Base-by-base conservation (phyloP, 2,888 invertebrate species). In the Caenorhabditis sp. region DNA sequence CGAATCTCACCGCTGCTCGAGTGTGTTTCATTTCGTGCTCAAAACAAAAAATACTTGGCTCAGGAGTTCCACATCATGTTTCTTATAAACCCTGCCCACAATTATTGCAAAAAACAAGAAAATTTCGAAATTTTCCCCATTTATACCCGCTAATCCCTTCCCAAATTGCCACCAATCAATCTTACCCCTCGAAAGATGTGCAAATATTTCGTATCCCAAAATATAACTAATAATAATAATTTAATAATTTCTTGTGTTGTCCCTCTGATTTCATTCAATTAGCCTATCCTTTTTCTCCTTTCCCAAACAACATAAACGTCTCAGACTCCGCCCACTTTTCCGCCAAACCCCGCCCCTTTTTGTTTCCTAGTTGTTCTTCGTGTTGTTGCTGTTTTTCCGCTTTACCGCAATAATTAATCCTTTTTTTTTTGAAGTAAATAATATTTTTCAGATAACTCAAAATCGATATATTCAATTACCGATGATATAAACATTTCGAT, bases 341-440 rank as follows among this genome's bases (percentile, higher is more conserved):
- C 54, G 54, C 54, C 8, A 54, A 54, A 26, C 54, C 19, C 54
- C 54, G 54, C 54, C 54, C 54, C n/a, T 54, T 54, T 43, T 17
- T 43, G 51, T 43, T 43, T 17, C 51, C 6, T 51, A n/a, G n/a
- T 31, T 31, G 31, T 31, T 31, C 5, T 31, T 31, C 10, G 4
- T 31, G 31, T 31, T 31, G 31, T 31, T 31, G 31, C 10, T 31
- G 31, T 31, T 31, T 43, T 17, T 43, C 17, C 17, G 5, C 43
- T 43, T 43, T 17, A 43, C 43, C 43, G 43, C 43, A 43, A 43
- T 43, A 6, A 3, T 10, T 43, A 12, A 43, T 43, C 10, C 14
- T 43, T 17, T 43, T 43, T 43, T 43, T 43, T 43, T 43, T 43
- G 14, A 43, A 10, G 2, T 3, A 10, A 12, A 17, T 3, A 43